Percentiles rank a stretch among this genome's conserved stretches.
Evolutionary conservation across 2,113 vertebrate genomes (phyloP).

Genomic region (Parotia lawesii): DNA sequence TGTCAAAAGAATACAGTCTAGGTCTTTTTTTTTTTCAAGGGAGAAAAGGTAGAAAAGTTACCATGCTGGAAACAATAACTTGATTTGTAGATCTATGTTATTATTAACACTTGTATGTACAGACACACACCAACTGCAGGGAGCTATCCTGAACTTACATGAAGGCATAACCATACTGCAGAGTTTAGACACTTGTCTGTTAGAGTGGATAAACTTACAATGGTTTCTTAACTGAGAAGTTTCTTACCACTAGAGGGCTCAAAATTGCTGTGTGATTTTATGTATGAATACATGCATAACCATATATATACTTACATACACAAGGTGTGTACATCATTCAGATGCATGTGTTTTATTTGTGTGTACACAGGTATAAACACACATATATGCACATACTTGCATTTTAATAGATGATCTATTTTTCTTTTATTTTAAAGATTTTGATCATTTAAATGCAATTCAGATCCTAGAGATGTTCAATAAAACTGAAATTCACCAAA

Average conservation of each 20-base stretch:
- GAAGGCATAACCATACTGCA: background rate
- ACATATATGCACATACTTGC: background rate
- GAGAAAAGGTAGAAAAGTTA: background rate
- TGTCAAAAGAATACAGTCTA: background rate
- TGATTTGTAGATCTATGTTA: background rate
- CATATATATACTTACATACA: background rate
- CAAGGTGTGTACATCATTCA: background rate
- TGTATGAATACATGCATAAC: background rate
- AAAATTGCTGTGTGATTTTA: slow-evolving; percentile 1
- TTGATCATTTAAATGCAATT: background rate
- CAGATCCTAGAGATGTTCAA: background rate
- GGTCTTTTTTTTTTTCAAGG: background rate
- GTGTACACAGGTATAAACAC: background rate
- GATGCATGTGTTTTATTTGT: background rate
- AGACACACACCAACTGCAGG: background rate
- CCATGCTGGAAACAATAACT: background rate
- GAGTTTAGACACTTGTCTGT: background rate
- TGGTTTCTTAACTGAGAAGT: background rate
- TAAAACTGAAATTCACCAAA: background rate
- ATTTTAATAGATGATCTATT: background rate
- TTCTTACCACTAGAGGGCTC: slow-evolving; percentile 60
- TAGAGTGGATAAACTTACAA: background rate
- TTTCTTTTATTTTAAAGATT: background rate
- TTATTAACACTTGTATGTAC: background rate
- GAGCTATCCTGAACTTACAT: background rate